Evolutionary conservation across 1,140 invertebrate species (phyloP), one percentile per base, ranked within the genome.

Genomic region (Mesaphorura yosii): DNA sequence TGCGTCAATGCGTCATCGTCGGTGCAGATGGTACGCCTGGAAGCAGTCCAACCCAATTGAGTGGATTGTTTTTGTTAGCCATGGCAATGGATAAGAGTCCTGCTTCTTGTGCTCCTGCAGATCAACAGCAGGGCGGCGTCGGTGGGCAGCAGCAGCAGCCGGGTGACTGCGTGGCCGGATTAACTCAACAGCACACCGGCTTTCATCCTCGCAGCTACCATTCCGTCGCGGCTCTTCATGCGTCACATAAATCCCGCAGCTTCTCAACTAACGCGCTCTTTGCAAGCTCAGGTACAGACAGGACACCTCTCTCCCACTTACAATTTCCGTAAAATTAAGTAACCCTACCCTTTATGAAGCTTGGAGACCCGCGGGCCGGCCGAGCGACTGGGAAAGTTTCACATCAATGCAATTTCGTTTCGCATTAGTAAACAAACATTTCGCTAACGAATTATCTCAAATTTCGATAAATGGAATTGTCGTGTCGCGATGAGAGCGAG

Each of bases 161-260:
- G 12, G 34, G 17, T n/a, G n/a, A n/a, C n/a, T 12, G 15, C 19
- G 38, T 42, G 19, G 26, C 28, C 49, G 29, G 26, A 3, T 17
- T 20, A 17, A 26, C 19, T 39, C 22, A 15, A 47, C 45, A 12
- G 22, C 45, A 39, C 38, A 44, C 17, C 41, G 50, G 3, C 41
- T 55, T 20, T 40, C 52, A 17, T 38, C 52, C 39, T 45, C 58
- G 45, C 15, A 51, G 37, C 26, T 34, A 51, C 44, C 25, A 12
- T 27, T 53, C 44, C 39, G 48, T 51, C 31, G 22, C 52, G 28
- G 41, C 51, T 37, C 49, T 61, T 17, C 59, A 59, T 51, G 57
- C 55, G 54, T 56, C 59, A 51, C 59, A 62, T 48, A 64, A 64
- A 62, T 54, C 59, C 45, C 59, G 62, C 41, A 62, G 59, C 60